Evolutionary conservation across 2,797 vertebrate genomes (phyloP).

Genomic region (Smutsia gigantea): DNA sequence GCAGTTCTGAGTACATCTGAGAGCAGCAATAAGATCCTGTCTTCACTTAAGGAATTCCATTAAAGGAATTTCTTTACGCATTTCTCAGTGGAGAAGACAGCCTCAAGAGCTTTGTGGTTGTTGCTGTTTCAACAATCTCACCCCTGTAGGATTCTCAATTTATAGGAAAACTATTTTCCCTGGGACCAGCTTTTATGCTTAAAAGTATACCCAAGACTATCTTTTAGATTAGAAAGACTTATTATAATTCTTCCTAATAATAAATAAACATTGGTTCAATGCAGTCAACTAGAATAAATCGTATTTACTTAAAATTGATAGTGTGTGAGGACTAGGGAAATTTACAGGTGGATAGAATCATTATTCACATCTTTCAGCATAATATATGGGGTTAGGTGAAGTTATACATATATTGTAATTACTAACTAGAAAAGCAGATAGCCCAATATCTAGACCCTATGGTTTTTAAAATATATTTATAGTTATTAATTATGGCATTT

Average conservation of each 20-base stretch:
- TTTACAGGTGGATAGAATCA: not conserved
- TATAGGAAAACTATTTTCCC: slow-evolving; percentile 16
- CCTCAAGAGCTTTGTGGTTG: not conserved
- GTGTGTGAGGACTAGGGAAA: not conserved
- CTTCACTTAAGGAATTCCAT: slow-evolving; percentile 18
- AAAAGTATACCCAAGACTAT: not conserved
- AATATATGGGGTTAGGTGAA: not conserved
- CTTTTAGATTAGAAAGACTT: not conserved
- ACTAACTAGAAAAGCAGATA: not conserved
- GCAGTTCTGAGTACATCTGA: slow-evolving; percentile 5
- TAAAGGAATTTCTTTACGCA: not conserved
- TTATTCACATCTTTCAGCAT: not conserved
- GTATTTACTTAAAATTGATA: not conserved
- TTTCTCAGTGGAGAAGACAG: not conserved
- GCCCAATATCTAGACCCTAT: not conserved
- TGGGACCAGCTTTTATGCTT: not conserved
- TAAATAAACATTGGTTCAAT: not conserved
- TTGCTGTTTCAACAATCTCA: not conserved
- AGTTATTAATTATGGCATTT: not conserved
- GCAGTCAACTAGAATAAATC: not conserved
- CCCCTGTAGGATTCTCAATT: not conserved
- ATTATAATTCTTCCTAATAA: not conserved
- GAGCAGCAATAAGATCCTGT: not conserved
- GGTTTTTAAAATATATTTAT: not conserved
- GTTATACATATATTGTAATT: not conserved